A percentile compares a stretch with the other conserved stretches of the same genome.
These are phyloP conservation scores for Tanypteryx hageni DNA, from an alignment of 2,888 invertebrate genomes.

Conservation along the genomic window DNA sequence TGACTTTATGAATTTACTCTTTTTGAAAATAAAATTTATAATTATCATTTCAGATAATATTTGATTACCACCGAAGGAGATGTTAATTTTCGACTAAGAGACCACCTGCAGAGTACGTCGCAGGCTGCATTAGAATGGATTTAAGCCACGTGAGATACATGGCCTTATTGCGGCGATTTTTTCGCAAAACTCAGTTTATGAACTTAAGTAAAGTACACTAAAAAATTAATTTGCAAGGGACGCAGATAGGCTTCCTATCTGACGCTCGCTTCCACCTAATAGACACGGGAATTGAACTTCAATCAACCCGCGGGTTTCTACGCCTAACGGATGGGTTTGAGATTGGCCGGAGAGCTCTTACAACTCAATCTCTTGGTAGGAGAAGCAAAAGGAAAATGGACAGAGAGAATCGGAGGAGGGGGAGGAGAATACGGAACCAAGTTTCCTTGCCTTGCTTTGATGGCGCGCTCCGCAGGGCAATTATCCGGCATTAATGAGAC, in stretches of 20 bases:
- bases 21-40: no score
- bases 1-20: no score
- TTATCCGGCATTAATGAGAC: constrained; percentile 47
- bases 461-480: constrained; percentile 42
- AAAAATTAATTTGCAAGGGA: background rate
- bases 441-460: constrained; percentile 41
- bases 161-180: background rate
- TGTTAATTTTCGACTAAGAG: no score
- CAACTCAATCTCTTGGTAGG: constrained; percentile 28
- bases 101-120: no score
- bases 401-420: background rate
- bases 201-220: background rate
- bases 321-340: constrained; percentile 12
- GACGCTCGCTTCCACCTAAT: background rate
- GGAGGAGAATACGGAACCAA: background rate
- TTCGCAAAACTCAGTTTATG: background rate
- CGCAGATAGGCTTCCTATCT: background rate
- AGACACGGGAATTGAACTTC: constrained; percentile 34
- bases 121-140: background rate
- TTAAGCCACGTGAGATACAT: background rate
- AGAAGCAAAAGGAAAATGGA: background rate
- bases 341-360: constrained; percentile 40
- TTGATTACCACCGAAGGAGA: no score
- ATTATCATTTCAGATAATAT: no score
- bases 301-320: background rate